phyloP scores from a whole-genome alignment of 2,888 invertebrate genomes.

The Melangyna quadrimaculata region DNA sequence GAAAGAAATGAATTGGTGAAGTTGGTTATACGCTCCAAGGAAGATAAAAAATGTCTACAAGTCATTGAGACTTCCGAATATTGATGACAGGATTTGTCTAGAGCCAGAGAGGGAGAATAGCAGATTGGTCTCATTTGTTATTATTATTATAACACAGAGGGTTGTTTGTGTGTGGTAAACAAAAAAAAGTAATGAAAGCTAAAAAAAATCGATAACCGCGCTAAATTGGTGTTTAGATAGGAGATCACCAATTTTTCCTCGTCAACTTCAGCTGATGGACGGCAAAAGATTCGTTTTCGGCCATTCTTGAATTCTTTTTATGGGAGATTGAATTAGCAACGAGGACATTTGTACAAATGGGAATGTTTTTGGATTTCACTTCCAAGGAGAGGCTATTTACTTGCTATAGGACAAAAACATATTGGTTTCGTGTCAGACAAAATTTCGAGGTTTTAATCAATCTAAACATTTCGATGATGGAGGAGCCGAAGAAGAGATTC shows the following conservation, averaged over 20 bases:
- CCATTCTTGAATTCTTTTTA: constrained; percentile 4
- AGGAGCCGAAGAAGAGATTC: too few species aligned
- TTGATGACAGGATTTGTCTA: background rate
- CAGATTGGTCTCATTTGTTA: constrained; percentile 23
- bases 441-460: too few species aligned
- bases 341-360: background rate
- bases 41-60: constrained; percentile 32
- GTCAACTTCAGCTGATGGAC: constrained; percentile 16
- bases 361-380: background rate
- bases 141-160: background rate
- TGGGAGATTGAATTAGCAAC: background rate
- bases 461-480: too few species aligned
- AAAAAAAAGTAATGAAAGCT: background rate
- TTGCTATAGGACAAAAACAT: too few species aligned
- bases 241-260: background rate
- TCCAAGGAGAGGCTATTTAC: background rate
- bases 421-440: too few species aligned
- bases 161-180: background rate
- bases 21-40: background rate
- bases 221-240: background rate
- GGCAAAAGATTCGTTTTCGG: constrained; percentile 17
- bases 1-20: constrained; percentile 34
- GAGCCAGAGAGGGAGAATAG: constrained; percentile 4
- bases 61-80: constrained; percentile 26
- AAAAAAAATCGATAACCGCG: constrained; percentile 39